A percentile compares a stretch with the other conserved stretches of the same genome.
Conservation (phyloP, 2,113 vertebrate species). For the Tachycineta bicolor region DNA sequence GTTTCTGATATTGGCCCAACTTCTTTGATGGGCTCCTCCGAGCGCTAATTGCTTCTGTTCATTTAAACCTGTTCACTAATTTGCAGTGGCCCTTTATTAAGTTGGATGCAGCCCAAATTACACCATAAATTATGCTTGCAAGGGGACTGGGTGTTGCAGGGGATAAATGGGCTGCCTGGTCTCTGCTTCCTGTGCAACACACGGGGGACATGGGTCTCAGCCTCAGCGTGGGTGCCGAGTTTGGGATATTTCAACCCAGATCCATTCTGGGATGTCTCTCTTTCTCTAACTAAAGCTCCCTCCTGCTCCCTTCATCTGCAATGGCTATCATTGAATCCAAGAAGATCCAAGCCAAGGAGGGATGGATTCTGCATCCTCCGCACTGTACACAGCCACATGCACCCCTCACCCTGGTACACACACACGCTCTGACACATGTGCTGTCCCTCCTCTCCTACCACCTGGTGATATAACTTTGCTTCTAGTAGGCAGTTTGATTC, state of each 20-base stretch:
- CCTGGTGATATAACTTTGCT: conserved; percentile 45
- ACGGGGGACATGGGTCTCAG: not conserved
- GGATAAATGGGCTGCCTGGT: conserved; percentile 63
- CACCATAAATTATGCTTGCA: conserved; percentile 69
- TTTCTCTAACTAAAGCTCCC: not conserved
- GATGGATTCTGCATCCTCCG: not conserved
- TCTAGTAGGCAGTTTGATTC: conserved; percentile 15
- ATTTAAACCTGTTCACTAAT: conserved; percentile 79
- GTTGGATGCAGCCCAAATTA: conserved; percentile 77
- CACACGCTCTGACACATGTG: rapidly evolving
- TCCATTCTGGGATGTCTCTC: not conserved
- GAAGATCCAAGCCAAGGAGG: not conserved
- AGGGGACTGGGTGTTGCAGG: not conserved
- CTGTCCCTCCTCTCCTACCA: not conserved
- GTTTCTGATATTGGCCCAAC: conserved; percentile 68
- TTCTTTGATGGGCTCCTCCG: conserved; percentile 73
- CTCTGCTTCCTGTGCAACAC: not conserved
- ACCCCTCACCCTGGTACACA: not conserved
- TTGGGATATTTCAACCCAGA: not conserved
- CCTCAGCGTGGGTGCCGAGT: rapidly evolving
- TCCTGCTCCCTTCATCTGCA: not conserved
- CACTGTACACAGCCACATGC: rapidly evolving
- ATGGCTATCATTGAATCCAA: rapidly evolving
- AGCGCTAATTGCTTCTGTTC: conserved; percentile 80
- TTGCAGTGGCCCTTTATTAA: conserved; percentile 78